These are phyloP conservation scores for Seriola rivoliana DNA, from an alignment of 2,113 vertebrate genomes.

Conservation along the genomic window DNA sequence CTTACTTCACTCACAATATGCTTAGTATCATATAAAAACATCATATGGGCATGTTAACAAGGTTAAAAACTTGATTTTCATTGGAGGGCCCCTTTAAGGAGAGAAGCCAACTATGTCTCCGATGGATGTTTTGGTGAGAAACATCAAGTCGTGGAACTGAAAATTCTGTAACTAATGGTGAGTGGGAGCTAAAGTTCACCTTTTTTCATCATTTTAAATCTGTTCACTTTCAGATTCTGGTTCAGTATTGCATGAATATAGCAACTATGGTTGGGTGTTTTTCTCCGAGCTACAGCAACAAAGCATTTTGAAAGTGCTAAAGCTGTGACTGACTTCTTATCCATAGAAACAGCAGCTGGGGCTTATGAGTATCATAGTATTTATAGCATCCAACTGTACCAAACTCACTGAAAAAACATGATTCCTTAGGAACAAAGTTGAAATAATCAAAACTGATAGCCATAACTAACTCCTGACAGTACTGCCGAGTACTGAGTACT, in stretches of 20 bases:
- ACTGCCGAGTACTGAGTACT: too few relatives aligned
- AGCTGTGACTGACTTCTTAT: conserved; percentile 15
- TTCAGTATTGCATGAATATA: background rate
- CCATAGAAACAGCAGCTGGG: background rate
- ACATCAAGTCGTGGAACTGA: background rate
- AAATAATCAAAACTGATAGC: background rate
- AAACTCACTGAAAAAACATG: background rate
- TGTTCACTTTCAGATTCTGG: background rate
- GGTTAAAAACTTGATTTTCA: too few relatives aligned
- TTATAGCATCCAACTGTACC: background rate
- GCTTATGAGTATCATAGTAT: background rate
- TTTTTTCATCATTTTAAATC: background rate
- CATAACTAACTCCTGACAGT: background rate
- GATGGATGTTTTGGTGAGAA: too few relatives aligned
- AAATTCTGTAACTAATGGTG: background rate
- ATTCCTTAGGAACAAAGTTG: background rate
- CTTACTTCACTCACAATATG: too few relatives aligned
- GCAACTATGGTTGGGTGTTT: background rate
- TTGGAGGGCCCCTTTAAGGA: too few relatives aligned
- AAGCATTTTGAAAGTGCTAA: background rate
- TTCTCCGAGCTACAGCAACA: background rate
- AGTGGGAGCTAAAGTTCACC: background rate
- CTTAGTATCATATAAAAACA: too few relatives aligned
- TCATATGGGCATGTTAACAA: too few relatives aligned
- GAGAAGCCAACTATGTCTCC: too few relatives aligned